These are phyloP conservation scores for Thermophis baileyi DNA, from an alignment of 2,113 vertebrate genomes.

Conservation along the genomic window DNA sequence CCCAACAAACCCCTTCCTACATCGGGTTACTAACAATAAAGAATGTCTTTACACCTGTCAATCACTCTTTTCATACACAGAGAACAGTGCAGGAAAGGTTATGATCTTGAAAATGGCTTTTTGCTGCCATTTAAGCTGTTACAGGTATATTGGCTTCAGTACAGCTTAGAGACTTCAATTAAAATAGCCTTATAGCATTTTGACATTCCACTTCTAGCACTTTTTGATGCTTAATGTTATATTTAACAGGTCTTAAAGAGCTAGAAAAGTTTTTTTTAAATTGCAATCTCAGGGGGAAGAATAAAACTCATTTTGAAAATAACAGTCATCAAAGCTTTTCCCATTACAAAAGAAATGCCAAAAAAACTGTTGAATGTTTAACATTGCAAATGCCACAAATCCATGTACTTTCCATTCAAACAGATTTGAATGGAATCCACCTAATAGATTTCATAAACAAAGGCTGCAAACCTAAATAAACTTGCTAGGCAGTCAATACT, in stretches of 20 bases:
- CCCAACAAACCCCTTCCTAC: background rate
- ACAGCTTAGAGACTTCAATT: background rate
- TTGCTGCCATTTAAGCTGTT: slow-evolving; percentile 14
- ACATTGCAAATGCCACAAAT: background rate
- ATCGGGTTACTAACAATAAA: background rate
- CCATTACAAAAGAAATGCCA: background rate
- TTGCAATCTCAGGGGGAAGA: background rate
- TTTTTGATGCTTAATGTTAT: background rate
- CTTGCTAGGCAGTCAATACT: background rate
- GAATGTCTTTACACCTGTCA: background rate
- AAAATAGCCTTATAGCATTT: background rate
- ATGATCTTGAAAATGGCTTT: background rate
- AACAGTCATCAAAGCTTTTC: background rate
- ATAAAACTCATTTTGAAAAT: background rate
- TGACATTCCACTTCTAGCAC: background rate
- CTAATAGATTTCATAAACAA: background rate
- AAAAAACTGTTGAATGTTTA: background rate
- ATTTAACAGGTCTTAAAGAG: background rate
- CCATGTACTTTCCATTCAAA: background rate
- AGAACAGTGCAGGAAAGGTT: slow-evolving; percentile 9
- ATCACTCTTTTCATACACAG: background rate
- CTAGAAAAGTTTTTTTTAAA: background rate
- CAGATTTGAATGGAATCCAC: background rate
- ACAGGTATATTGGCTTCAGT: background rate
- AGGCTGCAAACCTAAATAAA: background rate